Evolutionary conservation across 2,888 invertebrate species (phyloP), one percentile per base, ranked within the genome.

Genomic region (Tiphia femorata): DNA sequence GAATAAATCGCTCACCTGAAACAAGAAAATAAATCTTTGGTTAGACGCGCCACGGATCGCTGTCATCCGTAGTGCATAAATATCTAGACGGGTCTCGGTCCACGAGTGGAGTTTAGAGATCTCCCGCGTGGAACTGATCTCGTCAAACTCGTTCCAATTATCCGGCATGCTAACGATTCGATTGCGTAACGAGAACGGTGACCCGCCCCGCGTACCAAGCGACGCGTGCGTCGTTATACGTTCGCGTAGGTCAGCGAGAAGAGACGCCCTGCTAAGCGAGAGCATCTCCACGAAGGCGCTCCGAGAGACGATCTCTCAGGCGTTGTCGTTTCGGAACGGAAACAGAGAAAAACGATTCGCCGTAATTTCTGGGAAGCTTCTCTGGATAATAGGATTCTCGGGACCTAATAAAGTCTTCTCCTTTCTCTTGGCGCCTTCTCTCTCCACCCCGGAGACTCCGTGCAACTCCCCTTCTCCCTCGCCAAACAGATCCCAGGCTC

Each of bases 241-340:
- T 51, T 67, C 49, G 40, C 58, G 51, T 67, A 64, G 64, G 58
- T 67, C 67, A 67, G 64, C 44, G 57, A 63, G 41, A 30, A 19
- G 17, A 19, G 23, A 41, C 20, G 21, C 27, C 19, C 21, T 37
- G 16, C 10, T 19, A 1, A 10, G 17, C 7, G 12, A n/a, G n/a
- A n/a, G n/a, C n/a, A n/a, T n/a, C n/a, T n/a, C n/a, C n/a, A n/a
- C n/a, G n/a, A n/a, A n/a, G n/a, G n/a, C n/a, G n/a, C n/a, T n/a
- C n/a, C n/a, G n/a, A 19, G 17, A 19, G 23, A 41, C 20, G 21
- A 44, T 20, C 21, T 37, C 19, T 17, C 37, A 1, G 8, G 17
- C 7, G 12, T 17, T 35, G 19, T 40, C 21, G 4, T 8, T 21
- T 10, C 21, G 8, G 30, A 30, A 48, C 20, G 23, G 12, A 19